These are phyloP conservation scores for Pampus argenteus DNA, from an alignment of 2,797 vertebrate species.

Conservation along the genomic window DNA sequence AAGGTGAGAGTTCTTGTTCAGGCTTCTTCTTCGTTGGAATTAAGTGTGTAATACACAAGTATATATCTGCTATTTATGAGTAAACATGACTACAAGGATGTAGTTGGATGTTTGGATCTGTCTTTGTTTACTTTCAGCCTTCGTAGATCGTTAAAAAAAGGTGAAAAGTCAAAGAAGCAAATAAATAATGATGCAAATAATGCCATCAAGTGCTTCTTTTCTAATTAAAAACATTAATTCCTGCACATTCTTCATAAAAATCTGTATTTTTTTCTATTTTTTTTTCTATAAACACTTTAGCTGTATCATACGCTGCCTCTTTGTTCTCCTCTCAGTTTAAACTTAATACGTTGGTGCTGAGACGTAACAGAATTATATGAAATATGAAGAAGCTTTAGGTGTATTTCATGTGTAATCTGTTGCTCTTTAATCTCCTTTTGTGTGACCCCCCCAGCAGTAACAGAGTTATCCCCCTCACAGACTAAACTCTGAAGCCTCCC, in stretches of 20 bases:
- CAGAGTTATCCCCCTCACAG: slow-evolving; percentile 6
- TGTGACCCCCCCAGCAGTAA: slow-evolving; percentile 6
- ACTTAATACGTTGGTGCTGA: not conserved
- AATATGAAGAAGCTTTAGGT: too few species aligned
- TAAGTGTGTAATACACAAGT: too few species aligned
- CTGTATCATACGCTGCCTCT: not conserved
- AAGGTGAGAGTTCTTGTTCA: too few species aligned
- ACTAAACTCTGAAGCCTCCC: too few species aligned
- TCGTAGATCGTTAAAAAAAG: too few species aligned
- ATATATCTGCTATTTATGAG: too few species aligned
- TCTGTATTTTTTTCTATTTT: not conserved
- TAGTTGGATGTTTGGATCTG: slow-evolving; percentile 4
- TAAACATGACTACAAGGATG: too few species aligned
- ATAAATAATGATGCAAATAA: not conserved
- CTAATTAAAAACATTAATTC: too few species aligned
- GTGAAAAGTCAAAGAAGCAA: too few species aligned
- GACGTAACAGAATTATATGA: too few species aligned
- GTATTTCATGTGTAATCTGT: not conserved
- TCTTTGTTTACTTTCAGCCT: slow-evolving; percentile 2
- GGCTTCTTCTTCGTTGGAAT: too few species aligned
- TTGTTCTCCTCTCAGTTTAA: not conserved
- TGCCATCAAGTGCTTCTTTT: not conserved
- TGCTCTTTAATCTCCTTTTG: not conserved
- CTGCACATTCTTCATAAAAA: too few species aligned
- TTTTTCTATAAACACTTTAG: not conserved